Evolutionary conservation across 2,888 invertebrate species (phyloP).

Genomic region (Apeira syringaria): DNA sequence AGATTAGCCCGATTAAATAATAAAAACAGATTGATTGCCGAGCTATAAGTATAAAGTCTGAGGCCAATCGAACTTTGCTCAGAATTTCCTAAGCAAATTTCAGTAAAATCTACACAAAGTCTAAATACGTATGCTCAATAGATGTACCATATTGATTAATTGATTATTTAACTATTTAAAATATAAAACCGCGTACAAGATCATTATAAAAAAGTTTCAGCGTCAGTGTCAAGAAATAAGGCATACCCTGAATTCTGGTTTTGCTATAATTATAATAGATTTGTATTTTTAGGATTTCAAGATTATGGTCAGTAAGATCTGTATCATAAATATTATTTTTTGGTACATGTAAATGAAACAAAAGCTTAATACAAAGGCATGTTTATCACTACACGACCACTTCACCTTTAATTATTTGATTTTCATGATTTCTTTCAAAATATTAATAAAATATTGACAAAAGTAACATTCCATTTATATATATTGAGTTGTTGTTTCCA

Average conservation of each 20-base stretch:
- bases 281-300: too few species aligned
- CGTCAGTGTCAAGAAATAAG: constrained; percentile 7
- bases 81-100: too few species aligned
- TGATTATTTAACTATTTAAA: too few species aligned
- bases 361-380: constrained; percentile 30
- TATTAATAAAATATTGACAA: constrained; percentile 29
- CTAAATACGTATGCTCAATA: too few species aligned
- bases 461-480: constrained; percentile 25
- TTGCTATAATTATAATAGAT: constrained; percentile 12
- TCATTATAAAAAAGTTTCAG: neutral
- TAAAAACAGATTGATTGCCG: too few species aligned
- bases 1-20: too few species aligned
- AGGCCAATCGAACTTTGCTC: too few species aligned
- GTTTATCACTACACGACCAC: constrained; percentile 18
- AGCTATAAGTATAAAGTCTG: too few species aligned
- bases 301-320: constrained; percentile 16
- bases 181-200: neutral
- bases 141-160: too few species aligned
- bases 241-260: constrained; percentile 10
- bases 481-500: too few species aligned
- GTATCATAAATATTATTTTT: constrained; percentile 24
- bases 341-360: constrained; percentile 31
- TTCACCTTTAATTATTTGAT: too few species aligned
- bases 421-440: constrained; percentile 14
- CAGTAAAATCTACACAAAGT: too few species aligned